Percentiles rank a stretch among this genome's conserved stretches.
Conservation (phyloP, 2,888 invertebrate species). For the Dermolepida albohirtum region DNA sequence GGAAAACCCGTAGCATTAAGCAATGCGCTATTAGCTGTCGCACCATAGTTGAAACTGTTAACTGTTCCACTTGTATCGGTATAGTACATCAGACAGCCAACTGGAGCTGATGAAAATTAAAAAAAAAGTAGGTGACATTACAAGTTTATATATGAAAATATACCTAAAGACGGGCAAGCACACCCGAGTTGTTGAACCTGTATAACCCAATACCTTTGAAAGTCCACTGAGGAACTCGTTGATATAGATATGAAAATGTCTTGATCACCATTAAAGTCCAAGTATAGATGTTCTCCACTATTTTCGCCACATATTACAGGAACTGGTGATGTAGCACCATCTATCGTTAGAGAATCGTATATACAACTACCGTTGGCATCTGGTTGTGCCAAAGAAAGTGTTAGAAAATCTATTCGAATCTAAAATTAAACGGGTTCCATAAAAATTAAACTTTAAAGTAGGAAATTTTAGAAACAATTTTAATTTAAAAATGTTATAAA, state of each 20-base stretch:
- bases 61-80: slow-evolving; percentile 73
- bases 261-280: slow-evolving; percentile 77
- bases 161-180: slow-evolving; percentile 76
- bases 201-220: slow-evolving; percentile 80
- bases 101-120: slow-evolving; percentile 71
- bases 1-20: slow-evolving; percentile 46
- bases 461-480: no score
- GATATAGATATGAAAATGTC: slow-evolving; percentile 75
- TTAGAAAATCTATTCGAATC: slow-evolving; percentile 82
- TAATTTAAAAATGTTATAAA: no score
- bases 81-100: slow-evolving; percentile 83
- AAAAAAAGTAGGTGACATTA: no score
- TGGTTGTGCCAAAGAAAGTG: slow-evolving; percentile 79
- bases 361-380: slow-evolving; percentile 78
- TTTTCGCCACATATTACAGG: slow-evolving; percentile 87
- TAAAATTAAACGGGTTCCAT: slow-evolving; percentile 61
- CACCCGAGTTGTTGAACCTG: slow-evolving; percentile 80
- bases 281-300: slow-evolving; percentile 81
- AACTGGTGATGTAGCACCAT: slow-evolving; percentile 76
- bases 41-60: slow-evolving; percentile 81
- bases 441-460: no score
- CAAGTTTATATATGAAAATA: slow-evolving; percentile 23
- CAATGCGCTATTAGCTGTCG: slow-evolving; percentile 60
- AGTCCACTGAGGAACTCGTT: slow-evolving; percentile 70
- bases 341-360: slow-evolving; percentile 77